Base-by-base conservation (phyloP, 2,113 vertebrate genomes). In the Spilogale gracilis region DNA sequence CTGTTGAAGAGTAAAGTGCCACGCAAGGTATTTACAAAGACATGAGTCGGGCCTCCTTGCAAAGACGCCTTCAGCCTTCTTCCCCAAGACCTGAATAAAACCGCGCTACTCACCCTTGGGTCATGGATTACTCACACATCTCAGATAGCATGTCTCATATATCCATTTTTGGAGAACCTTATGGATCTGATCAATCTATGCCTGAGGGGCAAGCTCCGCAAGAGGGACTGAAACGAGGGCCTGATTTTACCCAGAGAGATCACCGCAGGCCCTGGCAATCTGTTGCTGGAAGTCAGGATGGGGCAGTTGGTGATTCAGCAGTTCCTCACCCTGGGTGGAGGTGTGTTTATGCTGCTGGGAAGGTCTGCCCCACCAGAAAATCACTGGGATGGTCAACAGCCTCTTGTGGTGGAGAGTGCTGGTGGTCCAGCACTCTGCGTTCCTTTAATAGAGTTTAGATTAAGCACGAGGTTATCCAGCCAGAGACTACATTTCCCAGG, bases 401-500 rank as follows among this genome's bases (percentile, higher is more conserved):
- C 3, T 48, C 45, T 48, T 73, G 65, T 30, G 45, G 25, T 48
- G 10, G 52, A 56, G 23, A 56, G n/a, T 23, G 48, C 43, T 48
- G 12, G 16, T 21, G 52, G 9, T 76, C 38, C 11, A 23, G 52
- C 30, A 60, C 2, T 3, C 6, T 5, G 89, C 56, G 11, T 38
- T 91, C 43, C 25, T 0, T 27, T 60, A 20, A 23, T 6, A 48
- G 71, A 95, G 18, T 52, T 50, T 63, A 76, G 73, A 14, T 11
- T 6, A 20, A 78, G 79, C n/a, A 0, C 8, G 9, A 7, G 6
- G 80, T 32, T 93, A 45, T n/a, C n/a, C 69, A 45, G 13, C 9
- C 25, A 14, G 67, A 91, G 27, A 78, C 74, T 92, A 43, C 21
- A n/a, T 87, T 96, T 93, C 89, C 94, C 73, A 89, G 65, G 45